Evolutionary conservation across 2,113 vertebrate genomes (phyloP).

Genomic region (Gavialis gangeticus): DNA sequence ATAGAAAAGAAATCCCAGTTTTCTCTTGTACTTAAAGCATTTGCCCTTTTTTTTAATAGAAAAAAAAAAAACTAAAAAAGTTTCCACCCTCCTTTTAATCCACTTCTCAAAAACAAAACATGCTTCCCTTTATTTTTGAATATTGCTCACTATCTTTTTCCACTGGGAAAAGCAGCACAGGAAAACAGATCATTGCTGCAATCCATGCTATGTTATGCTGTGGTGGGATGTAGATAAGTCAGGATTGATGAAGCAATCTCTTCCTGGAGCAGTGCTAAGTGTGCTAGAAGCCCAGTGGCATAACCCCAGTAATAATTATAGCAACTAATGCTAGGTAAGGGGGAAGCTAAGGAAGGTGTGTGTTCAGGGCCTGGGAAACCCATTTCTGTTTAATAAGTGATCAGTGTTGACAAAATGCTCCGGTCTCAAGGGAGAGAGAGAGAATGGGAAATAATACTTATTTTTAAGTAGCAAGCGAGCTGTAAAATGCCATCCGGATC

Average conservation of each 20-base stretch:
- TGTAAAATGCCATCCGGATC: neutral
- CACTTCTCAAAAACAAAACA: too few relatives aligned
- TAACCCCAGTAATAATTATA: neutral
- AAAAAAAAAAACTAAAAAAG: too few relatives aligned
- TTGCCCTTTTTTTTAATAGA: too few relatives aligned
- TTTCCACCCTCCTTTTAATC: too few relatives aligned
- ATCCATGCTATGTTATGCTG: neutral
- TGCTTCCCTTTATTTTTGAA: too few relatives aligned
- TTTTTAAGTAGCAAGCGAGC: neutral
- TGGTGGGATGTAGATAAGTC: neutral
- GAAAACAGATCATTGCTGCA: neutral
- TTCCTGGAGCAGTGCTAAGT: neutral
- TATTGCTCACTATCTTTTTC: neutral
- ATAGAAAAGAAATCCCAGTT: too few relatives aligned
- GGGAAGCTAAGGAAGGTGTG: neutral
- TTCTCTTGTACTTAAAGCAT: too few relatives aligned
- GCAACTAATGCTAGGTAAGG: neutral
- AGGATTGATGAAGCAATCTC: neutral
- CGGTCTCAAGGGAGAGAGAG: neutral
- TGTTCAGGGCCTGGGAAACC: neutral
- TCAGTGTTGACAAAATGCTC: neutral
- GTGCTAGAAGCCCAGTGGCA: neutral
- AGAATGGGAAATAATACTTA: neutral
- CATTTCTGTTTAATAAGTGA: neutral
- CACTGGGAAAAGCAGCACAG: neutral